Evolutionary conservation across 2,888 invertebrate species (phyloP), one percentile per base, ranked within the genome.

Genomic region (Habrosyne pyritoides): DNA sequence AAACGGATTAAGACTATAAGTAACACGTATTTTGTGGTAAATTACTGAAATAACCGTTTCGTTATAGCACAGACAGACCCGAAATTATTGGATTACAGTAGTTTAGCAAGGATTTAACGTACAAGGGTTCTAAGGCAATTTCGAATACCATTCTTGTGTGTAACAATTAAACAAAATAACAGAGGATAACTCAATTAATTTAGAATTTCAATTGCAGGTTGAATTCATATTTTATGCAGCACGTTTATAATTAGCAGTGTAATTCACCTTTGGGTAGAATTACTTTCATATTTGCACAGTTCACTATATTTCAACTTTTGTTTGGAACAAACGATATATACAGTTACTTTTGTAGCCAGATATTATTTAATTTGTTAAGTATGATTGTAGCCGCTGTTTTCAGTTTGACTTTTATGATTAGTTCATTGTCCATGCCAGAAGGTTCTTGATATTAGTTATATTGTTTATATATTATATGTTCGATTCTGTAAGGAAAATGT

Each of bases 81-180:
- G 8, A 18, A 42, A 42, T 42, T 42, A 42, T 42, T 42, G 18
- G 42, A 42, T 42, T 42, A 42, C 42, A 18, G 42, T 42, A 42
- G 42, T 42, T 42, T 42, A 14, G 14, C n/a, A 36, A 18, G 42
- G 42, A 33, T 33, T 33, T n/a, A 2, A 42, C 42, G 18, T 18
- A 42, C 18, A 42, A 18, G 42, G 42, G 42, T n/a, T 42, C 42
- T 8, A 42, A 42, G 42, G 42, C 42, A 42, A 42, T 42, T 18
- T 18, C 42, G 18, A 42, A 6, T 42, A 18, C 42, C 42, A n/a
- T 42, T 42, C 42, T 42, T n/a, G 42, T 42, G 8, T 18, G 12
- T 14, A 36, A 42, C 42, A 42, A 42, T 33, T 33, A 33, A 33
- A n/a, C n/a, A 33, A 33, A 33, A 33, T 42, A 42, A 42, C 14